Evolutionary conservation across 2,888 invertebrate genomes (phyloP).

Genomic region (Neria commutata): DNA sequence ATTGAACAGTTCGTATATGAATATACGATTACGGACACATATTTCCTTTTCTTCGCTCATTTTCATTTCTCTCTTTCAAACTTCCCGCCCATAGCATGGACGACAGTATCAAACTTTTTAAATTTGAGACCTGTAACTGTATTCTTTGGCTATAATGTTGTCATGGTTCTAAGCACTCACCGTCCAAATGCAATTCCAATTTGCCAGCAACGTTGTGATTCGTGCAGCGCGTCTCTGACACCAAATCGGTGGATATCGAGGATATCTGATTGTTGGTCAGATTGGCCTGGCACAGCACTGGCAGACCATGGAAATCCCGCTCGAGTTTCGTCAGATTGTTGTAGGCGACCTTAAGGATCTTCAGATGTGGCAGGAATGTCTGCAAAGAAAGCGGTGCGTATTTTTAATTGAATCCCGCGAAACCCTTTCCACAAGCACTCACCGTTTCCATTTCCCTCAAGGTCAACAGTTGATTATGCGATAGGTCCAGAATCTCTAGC

Average conservation of each 20-base stretch:
- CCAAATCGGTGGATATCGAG: conserved; percentile 74
- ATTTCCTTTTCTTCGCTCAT: no score
- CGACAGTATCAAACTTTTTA: no score
- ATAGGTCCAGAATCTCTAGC: conserved; percentile 76
- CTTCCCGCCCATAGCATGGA: no score
- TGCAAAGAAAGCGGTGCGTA: conserved; percentile 52
- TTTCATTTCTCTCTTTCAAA: no score
- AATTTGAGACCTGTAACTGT: no score
- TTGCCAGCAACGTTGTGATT: conserved; percentile 75
- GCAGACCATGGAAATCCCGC: conserved; percentile 82
- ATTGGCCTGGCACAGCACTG: conserved; percentile 80
- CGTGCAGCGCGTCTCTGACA: conserved; percentile 79
- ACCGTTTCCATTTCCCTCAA: conserved; percentile 80
- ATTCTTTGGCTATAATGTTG: no score
- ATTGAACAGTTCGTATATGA: no score
- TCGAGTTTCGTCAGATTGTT: conserved; percentile 78
- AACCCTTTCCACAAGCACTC: background rate
- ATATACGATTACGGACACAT: no score
- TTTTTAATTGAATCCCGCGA: background rate
- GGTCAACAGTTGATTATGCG: conserved; percentile 76
- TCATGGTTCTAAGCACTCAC: no score
- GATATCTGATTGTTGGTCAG: conserved; percentile 78
- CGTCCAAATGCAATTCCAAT: conserved; percentile 78
- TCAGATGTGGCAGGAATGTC: conserved; percentile 79
- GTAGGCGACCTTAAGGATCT: conserved; percentile 77